phyloP scores from a whole-genome alignment of 2,113 vertebrate genomes.

The Pantherophis guttatus region DNA sequence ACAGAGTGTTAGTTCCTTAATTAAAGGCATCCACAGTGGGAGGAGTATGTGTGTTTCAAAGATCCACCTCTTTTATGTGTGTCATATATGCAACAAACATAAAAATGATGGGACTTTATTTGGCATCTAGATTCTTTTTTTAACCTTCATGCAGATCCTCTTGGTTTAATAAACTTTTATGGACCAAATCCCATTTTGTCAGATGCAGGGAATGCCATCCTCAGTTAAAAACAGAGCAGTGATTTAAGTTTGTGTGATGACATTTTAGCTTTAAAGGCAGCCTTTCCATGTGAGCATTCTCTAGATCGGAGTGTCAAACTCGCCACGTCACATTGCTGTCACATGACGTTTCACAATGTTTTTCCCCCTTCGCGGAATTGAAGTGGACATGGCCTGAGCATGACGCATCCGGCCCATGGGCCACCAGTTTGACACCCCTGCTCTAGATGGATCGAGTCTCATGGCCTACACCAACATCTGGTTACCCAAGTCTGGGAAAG shows the following conservation, averaged over 20 bases:
- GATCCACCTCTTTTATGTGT: not conserved
- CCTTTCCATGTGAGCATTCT: not conserved
- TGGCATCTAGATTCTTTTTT: not conserved
- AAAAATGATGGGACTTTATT: not conserved
- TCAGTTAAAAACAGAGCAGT: not conserved
- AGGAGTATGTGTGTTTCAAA: not conserved
- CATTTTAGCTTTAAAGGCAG: not conserved
- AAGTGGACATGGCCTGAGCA: too few relatives aligned
- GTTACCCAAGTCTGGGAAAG: not conserved
- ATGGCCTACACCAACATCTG: not conserved
- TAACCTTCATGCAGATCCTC: not conserved
- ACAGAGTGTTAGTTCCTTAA: not conserved
- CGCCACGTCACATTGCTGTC: too few relatives aligned
- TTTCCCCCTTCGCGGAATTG: too few relatives aligned
- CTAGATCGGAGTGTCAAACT: too few relatives aligned
- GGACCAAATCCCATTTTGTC: too few relatives aligned
- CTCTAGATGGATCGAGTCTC: not conserved
- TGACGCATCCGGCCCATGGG: too few relatives aligned
- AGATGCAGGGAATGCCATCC: not conserved
- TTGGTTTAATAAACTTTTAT: not conserved
- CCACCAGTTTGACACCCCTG: too few relatives aligned
- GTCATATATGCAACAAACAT: not conserved
- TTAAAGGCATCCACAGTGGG: not conserved
- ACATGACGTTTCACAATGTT: too few relatives aligned
- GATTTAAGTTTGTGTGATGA: not conserved